These are phyloP conservation scores for Cyclophora albipunctata DNA, from an alignment of 2,888 invertebrate species.

Conservation along the genomic window DNA sequence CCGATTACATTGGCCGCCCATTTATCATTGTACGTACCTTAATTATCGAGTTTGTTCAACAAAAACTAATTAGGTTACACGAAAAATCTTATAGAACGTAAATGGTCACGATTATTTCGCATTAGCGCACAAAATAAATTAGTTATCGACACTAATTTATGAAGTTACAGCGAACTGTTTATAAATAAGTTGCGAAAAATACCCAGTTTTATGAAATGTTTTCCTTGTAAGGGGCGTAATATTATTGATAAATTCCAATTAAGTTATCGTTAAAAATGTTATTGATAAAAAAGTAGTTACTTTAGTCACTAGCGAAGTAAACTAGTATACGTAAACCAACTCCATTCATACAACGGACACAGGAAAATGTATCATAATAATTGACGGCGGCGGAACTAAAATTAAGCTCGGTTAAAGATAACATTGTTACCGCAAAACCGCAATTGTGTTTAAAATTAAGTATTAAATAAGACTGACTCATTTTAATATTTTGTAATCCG, in stretches of 20 bases:
- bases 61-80: neutral
- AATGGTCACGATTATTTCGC: neutral
- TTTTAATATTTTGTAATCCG: too few relatives aligned
- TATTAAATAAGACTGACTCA: constrained; percentile 4
- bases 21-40: constrained; percentile 18
- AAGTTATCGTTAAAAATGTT: neutral
- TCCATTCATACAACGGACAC: too few relatives aligned
- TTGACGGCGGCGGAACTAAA: too few relatives aligned
- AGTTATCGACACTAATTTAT: too few relatives aligned
- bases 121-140: neutral
- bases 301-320: too few relatives aligned
- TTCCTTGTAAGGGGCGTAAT: neutral
- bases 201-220: neutral
- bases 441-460: constrained; percentile 1
- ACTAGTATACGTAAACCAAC: too few relatives aligned
- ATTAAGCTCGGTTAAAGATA: neutral
- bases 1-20: constrained; percentile 11
- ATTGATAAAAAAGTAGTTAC: too few relatives aligned
- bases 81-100: neutral
- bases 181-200: too few relatives aligned
- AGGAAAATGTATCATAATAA: too few relatives aligned
- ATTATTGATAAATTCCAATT: neutral
- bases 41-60: constrained; percentile 3
- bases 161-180: too few relatives aligned
- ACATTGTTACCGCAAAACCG: constrained; percentile 14